phyloP scores from a whole-genome alignment of 2,113 vertebrate genomes.

The Polyodon spathula region DNA sequence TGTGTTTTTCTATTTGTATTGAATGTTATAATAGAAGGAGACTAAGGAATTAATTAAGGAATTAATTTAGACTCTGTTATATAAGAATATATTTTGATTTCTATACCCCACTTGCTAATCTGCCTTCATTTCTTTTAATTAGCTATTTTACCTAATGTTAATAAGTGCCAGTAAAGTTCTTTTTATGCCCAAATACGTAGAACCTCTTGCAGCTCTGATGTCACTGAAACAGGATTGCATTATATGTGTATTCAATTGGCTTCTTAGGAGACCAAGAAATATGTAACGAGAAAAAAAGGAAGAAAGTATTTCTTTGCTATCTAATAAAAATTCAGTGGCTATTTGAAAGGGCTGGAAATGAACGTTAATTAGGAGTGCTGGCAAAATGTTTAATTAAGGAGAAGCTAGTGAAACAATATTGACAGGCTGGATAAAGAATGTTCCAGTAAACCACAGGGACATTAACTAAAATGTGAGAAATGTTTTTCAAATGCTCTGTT shows the following conservation, averaged over 20 bases:
- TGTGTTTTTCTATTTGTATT: too few species aligned
- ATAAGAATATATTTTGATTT: too few species aligned
- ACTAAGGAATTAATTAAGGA: too few species aligned
- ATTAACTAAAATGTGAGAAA: constrained; percentile 45
- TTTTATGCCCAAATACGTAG: constrained; percentile 48
- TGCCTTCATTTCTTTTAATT: constrained; percentile 28
- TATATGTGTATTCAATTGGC: constrained; percentile 80
- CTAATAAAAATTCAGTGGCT: constrained; percentile 60
- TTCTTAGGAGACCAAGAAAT: constrained; percentile 68
- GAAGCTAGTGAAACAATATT: constrained; percentile 42
- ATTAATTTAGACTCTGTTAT: too few species aligned
- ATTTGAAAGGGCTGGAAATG: constrained; percentile 61
- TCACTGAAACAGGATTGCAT: constrained; percentile 44
- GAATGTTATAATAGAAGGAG: too few species aligned
- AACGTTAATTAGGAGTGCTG: constrained; percentile 71
- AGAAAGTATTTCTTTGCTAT: constrained; percentile 54
- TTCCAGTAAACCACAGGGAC: constrained; percentile 26
- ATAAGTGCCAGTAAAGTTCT: constrained; percentile 44
- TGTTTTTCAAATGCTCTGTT: constrained; percentile 55
- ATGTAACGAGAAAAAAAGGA: constrained; percentile 51
- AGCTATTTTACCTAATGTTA: constrained; percentile 38
- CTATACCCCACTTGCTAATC: constrained; percentile 21
- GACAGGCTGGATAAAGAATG: constrained; percentile 28
- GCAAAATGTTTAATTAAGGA: constrained; percentile 65
- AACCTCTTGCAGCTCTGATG: constrained; percentile 36